phyloP scores from a whole-genome alignment of 2,797 vertebrate genomes.

The Apodemus agrarius region DNA sequence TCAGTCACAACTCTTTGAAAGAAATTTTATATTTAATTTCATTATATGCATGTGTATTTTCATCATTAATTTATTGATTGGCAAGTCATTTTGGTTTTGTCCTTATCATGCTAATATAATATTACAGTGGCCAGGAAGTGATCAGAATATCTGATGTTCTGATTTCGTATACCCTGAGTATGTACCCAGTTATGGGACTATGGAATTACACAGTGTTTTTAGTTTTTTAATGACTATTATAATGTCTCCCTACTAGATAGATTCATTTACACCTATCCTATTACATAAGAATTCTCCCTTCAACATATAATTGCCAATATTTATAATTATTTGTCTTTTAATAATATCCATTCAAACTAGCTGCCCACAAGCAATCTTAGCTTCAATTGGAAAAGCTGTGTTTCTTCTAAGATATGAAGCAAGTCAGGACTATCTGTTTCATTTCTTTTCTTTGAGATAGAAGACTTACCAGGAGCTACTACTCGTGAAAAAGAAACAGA shows the following conservation, averaged over 20 bases:
- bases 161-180: not conserved
- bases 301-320: not conserved
- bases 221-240: not conserved
- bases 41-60: not conserved
- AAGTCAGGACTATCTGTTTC: not conserved
- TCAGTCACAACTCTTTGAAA: not conserved
- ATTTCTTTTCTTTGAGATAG: not conserved
- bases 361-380: not conserved
- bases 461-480: not conserved
- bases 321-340: not conserved
- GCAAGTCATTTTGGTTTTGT: not conserved
- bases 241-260: not conserved
- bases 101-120: not conserved
- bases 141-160: not conserved
- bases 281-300: not conserved
- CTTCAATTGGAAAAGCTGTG: no score
- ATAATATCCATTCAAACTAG: not conserved
- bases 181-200: not conserved
- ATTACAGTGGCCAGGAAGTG: not conserved
- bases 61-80: not conserved
- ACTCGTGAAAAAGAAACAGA: not conserved
- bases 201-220: not conserved
- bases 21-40: not conserved
- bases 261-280: not conserved
- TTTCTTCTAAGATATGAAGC: not conserved